phyloP scores from a whole-genome alignment of 2,113 vertebrate genomes.

The Trochalopteron elliotii region DNA sequence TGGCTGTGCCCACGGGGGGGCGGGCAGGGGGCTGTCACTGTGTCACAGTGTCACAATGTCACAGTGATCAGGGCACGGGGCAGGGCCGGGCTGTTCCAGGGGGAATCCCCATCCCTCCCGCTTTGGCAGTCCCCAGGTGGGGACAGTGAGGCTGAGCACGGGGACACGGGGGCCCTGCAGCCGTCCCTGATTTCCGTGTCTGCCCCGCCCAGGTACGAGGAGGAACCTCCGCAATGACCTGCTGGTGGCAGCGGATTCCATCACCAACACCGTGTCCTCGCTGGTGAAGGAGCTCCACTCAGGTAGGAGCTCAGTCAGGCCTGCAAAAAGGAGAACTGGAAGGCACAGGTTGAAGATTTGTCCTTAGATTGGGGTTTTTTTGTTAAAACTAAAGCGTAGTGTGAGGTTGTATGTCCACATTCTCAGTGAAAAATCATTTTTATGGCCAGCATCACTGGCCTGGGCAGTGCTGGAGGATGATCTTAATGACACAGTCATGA shows the following conservation, averaged over 20 bases:
- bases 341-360: background rate
- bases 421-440: too few relatives aligned
- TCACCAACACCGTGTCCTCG: conserved; percentile 96
- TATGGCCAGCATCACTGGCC: accelerated
- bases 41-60: too few relatives aligned
- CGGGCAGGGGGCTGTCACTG: too few relatives aligned
- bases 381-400: accelerated
- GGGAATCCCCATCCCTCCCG: background rate
- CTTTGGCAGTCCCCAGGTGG: too few relatives aligned
- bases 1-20: too few relatives aligned
- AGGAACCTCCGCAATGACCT: conserved; percentile 93
- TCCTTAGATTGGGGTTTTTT: too few relatives aligned
- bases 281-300: conserved; percentile 97
- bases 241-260: conserved; percentile 93
- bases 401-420: accelerated
- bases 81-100: background rate
- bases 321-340: accelerated
- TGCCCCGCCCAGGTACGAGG: conserved; percentile 79
- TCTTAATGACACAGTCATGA: background rate
- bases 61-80: too few relatives aligned
- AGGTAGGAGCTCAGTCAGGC: conserved; percentile 60
- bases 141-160: accelerated
- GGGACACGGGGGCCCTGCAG: accelerated
- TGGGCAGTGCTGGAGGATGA: background rate
- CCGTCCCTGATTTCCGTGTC: background rate